These are phyloP conservation scores for Alligator mississippiensis DNA, from an alignment of 2,113 vertebrate genomes.

Conservation along the genomic window DNA sequence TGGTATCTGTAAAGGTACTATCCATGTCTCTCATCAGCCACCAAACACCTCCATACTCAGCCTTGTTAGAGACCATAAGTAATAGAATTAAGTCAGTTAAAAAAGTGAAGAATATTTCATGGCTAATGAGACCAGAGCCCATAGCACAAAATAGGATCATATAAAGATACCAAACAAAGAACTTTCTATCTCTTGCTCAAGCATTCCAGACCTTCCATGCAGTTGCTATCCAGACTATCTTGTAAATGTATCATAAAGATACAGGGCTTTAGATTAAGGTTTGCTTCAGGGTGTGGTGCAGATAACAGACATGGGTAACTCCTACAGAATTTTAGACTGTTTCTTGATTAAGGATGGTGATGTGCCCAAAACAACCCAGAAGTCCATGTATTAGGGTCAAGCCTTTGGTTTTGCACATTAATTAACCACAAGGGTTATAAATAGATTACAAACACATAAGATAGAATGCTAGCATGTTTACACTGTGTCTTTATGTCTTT, in stretches of 20 bases:
- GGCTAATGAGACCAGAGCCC: background rate
- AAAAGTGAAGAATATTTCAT: background rate
- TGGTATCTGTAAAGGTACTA: background rate
- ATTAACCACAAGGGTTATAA: background rate
- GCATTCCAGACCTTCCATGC: background rate
- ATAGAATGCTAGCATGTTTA: background rate
- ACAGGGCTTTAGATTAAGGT: background rate
- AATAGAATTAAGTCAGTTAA: background rate
- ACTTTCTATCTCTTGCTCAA: background rate
- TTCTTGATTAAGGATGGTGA: constrained; percentile 6
- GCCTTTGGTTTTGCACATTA: background rate
- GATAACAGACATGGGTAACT: background rate
- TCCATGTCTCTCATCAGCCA: background rate
- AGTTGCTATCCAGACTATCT: background rate
- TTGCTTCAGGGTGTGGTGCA: background rate
- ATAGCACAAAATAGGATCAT: background rate
- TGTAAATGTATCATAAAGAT: background rate
- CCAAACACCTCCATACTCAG: background rate
- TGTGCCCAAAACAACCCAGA: background rate
- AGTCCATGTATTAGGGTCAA: background rate
- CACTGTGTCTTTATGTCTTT: background rate
- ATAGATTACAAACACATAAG: background rate
- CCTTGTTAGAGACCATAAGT: background rate
- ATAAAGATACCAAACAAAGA: background rate
- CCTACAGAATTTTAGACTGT: background rate